Evolutionary conservation across 2,113 vertebrate genomes (phyloP).

Genomic region (Uropsilus gracilis): DNA sequence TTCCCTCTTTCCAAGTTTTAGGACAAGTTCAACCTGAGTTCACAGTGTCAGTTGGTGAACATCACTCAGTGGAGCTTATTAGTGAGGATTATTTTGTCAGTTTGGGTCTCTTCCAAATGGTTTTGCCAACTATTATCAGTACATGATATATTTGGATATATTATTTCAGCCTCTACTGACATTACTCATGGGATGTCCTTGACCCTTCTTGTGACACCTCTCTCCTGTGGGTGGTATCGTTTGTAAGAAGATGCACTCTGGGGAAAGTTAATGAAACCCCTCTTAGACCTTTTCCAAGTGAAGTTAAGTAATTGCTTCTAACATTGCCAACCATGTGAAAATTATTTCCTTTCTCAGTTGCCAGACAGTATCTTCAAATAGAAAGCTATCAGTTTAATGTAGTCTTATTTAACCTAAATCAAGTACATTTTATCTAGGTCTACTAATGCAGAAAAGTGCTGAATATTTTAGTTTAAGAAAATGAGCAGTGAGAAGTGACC

Average conservation of each 20-base stretch:
- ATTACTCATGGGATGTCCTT: neutral
- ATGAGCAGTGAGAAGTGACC: neutral
- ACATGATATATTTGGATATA: neutral
- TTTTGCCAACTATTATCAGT: neutral
- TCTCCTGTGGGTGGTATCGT: neutral
- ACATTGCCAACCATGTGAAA: slow-evolving; percentile 20
- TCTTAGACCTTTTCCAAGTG: neutral
- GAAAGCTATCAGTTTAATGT: slow-evolving; percentile 26
- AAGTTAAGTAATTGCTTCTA: slow-evolving; percentile 2
- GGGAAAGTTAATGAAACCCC: slow-evolving; percentile 13
- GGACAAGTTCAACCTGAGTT: slow-evolving; percentile 27
- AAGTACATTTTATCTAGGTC: neutral
- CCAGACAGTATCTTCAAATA: neutral
- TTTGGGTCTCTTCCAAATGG: slow-evolving; percentile 22
- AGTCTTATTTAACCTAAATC: slow-evolving; percentile 15
- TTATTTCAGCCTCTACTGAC: neutral
- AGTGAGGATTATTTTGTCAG: neutral
- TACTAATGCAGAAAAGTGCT: neutral
- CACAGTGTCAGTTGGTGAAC: neutral
- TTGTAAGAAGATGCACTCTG: slow-evolving; percentile 1
- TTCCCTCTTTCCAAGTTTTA: neutral
- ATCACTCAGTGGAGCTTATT: neutral
- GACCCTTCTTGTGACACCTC: neutral
- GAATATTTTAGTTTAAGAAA: neutral
- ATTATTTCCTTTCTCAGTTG: neutral